Base-by-base conservation (phyloP, 1,140 invertebrate species). In the Dendroctonus ponderosae region DNA sequence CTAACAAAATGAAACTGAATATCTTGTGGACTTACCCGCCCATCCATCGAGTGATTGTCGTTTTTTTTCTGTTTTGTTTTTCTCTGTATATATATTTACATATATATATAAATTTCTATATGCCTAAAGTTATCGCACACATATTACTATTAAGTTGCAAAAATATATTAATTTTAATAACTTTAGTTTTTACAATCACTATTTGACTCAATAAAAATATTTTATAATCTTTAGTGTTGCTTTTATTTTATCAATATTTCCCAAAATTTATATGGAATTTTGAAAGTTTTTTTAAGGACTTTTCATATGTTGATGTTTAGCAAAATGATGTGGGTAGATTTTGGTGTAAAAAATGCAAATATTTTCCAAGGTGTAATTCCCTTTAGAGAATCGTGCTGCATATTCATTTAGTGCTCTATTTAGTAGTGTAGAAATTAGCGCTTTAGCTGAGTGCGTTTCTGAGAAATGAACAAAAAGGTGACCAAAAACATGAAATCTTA, bases 171-270 rank as follows among this genome's bases (percentile, higher is more conserved):
- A 73, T 64, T 74, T 73, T 74, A 71, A 64, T 68, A 56, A 70
- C 69, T 71, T 56, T 56, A 56, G 62, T 71, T 71, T 68, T 68
- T 72, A 68, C 71, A 72, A 70, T 62, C 60, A 62, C 58, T 61
- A 61, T 50, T 60, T 69, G 72, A 72, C 68, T 72, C 68, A 73
- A 73, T 73, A 73, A 74, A 75, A 73, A 75, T 75, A 62, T 62
- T 62, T 62, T 62, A 62, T 62, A 62, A 62, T 49, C 60, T 52
- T 51, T 51, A 9, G 8, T 12, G 8, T 46, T 1, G 43, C n/a
- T 46, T 46, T 46, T 4, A 8, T 46, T 46, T 8, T 46, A 4
- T 46, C n/a, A 1, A 2, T 9, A 12, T 46, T 8, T 46, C n/a
- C 1, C 8, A 46, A 9, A 46, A 46, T 4, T 46, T 0, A 46